Base-by-base conservation (phyloP, 2,797 vertebrate species). In the Anguilla megastoma region DNA sequence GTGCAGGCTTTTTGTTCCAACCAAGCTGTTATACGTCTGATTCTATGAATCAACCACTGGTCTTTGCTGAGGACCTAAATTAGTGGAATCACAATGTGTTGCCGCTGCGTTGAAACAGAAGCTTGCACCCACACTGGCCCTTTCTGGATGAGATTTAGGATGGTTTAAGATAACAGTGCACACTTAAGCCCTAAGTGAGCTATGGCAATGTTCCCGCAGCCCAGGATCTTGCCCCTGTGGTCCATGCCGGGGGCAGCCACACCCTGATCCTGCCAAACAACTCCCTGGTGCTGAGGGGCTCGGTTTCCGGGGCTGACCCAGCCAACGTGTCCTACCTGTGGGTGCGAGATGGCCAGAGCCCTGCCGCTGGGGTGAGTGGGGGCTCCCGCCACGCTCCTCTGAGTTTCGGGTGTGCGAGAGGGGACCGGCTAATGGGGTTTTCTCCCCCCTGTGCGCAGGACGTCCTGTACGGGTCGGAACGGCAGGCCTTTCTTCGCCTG, bases 231-330 rank as follows among this genome's bases (percentile, higher is more conserved):
- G 95, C 96, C 79, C 97, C 97, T 0, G 94, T 89, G n/a, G 97
- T 97, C 1, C 95, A 93, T 86, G 97, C 97, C 92, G 97, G 98
- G 86, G 97, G 97, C 88, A 97, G 95, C 91, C 97, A 97, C 89
- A 91, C 96, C 18, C 95, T 98, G 76, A 95, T 96, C 2, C 96
- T 99, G 90, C 98, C 98, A 89, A 97, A 98, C 95, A 98, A 95
- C 92, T 97, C 97, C 5, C 91, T 99, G 93, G 95, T 96, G 56
- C 97, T 99, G 90, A 94, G 96, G 85, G 97, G 98, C 88, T 98
- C 97, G 1, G 94, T 94, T n/a, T 98, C 97, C 60, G 92, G 95
- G 10, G 95, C 96, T 60, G 97, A 97, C 93, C 96, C 95, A 88
- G 92, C 92, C 0, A 93, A 97, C 12, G 92, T 97, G 56, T 97